Conservation (phyloP, 2,797 vertebrate species). For the Typhlichthys subterraneus region DNA sequence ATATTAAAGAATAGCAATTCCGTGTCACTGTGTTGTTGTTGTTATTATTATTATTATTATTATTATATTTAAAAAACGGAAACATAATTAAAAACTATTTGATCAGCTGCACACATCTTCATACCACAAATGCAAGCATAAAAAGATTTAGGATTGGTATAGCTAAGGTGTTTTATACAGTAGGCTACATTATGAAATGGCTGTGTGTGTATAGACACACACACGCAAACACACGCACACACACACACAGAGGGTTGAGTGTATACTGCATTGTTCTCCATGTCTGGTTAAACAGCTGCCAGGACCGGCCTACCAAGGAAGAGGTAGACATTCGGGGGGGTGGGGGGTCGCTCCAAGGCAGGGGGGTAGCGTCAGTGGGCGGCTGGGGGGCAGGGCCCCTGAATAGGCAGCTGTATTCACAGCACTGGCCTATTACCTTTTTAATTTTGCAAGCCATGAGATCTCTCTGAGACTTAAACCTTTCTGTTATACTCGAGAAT, state of each 20-base stretch:
- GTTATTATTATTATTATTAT: not conserved
- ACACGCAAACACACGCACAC: constrained; percentile 5
- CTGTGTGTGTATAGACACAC: not conserved
- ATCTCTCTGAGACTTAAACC: constrained; percentile 57
- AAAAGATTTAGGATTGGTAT: not conserved
- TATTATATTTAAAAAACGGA: not conserved
- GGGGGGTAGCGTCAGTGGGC: constrained; percentile 44
- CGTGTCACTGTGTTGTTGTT: not conserved
- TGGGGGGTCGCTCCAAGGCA: constrained; percentile 45
- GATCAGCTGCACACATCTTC: not conserved
- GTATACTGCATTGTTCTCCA: constrained; percentile 51
- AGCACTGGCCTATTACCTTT: constrained; percentile 56
- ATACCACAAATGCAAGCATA: not conserved
- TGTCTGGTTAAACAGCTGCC: constrained; percentile 72
- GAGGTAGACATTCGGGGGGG: constrained; percentile 53
- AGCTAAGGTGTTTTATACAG: not conserved
- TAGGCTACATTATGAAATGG: constrained; percentile 1
- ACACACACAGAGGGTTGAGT: constrained; percentile 35
- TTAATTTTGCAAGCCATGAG: constrained; percentile 42
- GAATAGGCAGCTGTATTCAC: constrained; percentile 74
- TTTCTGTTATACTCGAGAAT: constrained; percentile 26
- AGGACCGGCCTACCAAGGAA: constrained; percentile 24
- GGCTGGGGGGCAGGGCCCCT: constrained; percentile 27
- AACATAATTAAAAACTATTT: too few relatives aligned
- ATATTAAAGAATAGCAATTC: too few relatives aligned